A percentile compares a stretch with the other conserved stretches of the same genome.
These are phyloP conservation scores for Sebastes schlegelii DNA, from an alignment of 2,113 vertebrate genomes.

Conservation along the genomic window DNA sequence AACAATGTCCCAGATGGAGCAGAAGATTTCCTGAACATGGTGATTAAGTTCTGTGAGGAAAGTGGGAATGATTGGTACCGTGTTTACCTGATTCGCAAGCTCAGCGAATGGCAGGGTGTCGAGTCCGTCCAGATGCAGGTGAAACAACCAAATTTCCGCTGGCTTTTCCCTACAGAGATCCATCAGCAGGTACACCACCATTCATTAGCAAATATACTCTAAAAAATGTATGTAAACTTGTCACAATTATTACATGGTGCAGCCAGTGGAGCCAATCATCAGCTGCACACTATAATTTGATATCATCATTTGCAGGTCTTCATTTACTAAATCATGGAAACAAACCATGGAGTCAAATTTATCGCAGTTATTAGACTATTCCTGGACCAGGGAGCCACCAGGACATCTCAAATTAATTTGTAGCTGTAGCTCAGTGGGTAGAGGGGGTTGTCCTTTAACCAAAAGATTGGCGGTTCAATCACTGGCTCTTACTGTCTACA, in stretches of 20 bases:
- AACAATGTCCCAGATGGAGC: background rate
- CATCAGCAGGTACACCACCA: slow-evolving; percentile 77
- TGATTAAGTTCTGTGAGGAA: slow-evolving; percentile 73
- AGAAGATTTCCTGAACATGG: slow-evolving; percentile 63
- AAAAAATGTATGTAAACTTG: background rate
- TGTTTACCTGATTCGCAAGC: slow-evolving; percentile 87
- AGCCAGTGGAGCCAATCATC: background rate
- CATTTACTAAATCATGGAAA: background rate
- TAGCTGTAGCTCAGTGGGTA: too few relatives aligned
- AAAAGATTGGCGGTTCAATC: too few relatives aligned
- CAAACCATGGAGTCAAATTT: background rate
- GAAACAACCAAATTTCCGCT: slow-evolving; percentile 59
- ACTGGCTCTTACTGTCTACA: too few relatives aligned
- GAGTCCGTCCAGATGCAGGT: slow-evolving; percentile 84
- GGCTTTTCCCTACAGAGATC: slow-evolving; percentile 87
- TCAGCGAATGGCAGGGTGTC: slow-evolving; percentile 80
- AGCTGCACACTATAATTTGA: background rate
- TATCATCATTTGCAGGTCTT: background rate
- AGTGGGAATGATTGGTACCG: slow-evolving; percentile 85
- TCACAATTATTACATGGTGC: background rate
- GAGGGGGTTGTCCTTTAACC: too few relatives aligned
- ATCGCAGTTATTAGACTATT: background rate
- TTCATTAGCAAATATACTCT: background rate
- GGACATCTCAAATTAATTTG: background rate
- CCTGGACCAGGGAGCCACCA: background rate